Base-by-base conservation (phyloP, 30 jellyfish, hydroid and myxozoan species). In the Chironex yamaguchii region DNA sequence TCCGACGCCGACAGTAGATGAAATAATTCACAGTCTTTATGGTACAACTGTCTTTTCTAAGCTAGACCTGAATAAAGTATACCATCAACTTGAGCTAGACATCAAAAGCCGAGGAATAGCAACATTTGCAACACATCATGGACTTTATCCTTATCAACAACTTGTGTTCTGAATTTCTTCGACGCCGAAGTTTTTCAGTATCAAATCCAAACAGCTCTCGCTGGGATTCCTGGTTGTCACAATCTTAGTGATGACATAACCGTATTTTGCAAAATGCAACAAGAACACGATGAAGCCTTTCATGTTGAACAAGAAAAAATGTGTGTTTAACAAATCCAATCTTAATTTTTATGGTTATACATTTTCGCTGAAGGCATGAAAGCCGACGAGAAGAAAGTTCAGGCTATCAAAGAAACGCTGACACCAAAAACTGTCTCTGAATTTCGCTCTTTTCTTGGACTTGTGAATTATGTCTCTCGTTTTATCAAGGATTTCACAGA, bases 401-500 rank as follows among this genome's bases (percentile, higher is more conserved):
- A 22, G 30, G 83, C 73, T 29, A 28, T 69, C 71, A 28, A 0
- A 29, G 62, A 76, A 2, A 66, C 88, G 24, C 33, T 77, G 21
- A 31, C 17, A 1, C 88, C 88, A 2, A 27, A 51, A 52, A 20
- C 0, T 30, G 88, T 76, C 1, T 9, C 62, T 2, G 77, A 76
- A 52, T n/a, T 76, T 3, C 77, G 88, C 51, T 2, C 54, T 28
- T 76, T 76, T 26, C 34, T 49, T 0, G 88, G 77, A 21, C 42
- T 79, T 36, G 85, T 79, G 34, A 53, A 62, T 49, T 79, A 77
- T 33, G 4, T 23, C 29, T 3, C 79, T 49, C 36, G 29, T 0
- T 76, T 2, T 58, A 76, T 76, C 62, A 34, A 2, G 3, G 27
- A 76, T 76, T 76, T 76, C 0, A 66, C 88, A 76, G 77, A 0